These are phyloP conservation scores for Coptotermes formosanus DNA, from an alignment of 1,140 invertebrate genomes.

Conservation along the genomic window DNA sequence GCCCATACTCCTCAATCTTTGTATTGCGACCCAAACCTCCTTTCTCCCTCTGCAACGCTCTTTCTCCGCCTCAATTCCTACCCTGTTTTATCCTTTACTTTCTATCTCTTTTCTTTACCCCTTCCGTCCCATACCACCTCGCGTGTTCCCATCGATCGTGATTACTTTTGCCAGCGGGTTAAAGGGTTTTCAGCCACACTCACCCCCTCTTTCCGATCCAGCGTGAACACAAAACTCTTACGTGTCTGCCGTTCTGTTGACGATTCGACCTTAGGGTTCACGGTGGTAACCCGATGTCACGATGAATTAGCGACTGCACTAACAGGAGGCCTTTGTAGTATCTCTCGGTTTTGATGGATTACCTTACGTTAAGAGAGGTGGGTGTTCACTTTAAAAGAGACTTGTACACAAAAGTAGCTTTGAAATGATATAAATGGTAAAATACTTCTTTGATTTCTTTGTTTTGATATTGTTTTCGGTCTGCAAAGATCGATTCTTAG, in stretches of 20 bases:
- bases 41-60: neutral
- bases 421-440: no score
- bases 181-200: neutral
- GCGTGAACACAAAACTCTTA: neutral
- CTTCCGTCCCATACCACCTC: neutral
- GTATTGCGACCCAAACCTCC: neutral
- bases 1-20: slow-evolving; percentile 17
- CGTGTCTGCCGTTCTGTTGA: neutral
- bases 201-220: neutral
- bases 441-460: no score
- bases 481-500: no score
- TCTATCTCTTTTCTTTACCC: neutral
- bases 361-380: no score
- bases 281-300: neutral
- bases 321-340: neutral
- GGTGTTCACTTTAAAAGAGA: no score
- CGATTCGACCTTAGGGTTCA: neutral
- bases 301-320: neutral
- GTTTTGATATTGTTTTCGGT: no score
- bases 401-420: no score
- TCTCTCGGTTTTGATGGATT: neutral
- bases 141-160: neutral
- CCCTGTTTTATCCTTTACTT: neutral
- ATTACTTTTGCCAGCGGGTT: neutral
- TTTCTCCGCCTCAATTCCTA: neutral